Base-by-base conservation (phyloP, 2,888 invertebrate species). In the Tribolium freemani region DNA sequence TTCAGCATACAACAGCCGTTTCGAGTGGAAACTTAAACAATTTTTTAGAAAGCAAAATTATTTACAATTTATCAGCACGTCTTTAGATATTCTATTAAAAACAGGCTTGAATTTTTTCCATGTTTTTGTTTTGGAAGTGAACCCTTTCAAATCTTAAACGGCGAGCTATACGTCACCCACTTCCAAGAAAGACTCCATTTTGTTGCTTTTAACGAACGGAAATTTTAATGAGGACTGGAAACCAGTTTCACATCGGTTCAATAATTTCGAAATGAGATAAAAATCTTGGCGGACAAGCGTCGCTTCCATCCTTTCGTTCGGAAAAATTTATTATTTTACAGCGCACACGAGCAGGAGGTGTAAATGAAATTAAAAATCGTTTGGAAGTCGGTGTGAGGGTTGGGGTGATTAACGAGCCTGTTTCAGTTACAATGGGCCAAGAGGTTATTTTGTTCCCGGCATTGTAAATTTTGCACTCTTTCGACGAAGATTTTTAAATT, bases 401-500 rank as follows among this genome's bases (percentile, higher is more conserved):
- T 75, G 72, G 45, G 46, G 72, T 76, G 75, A 76, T 74, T 75
- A 75, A 76, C 72, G 75, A 70, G 64, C 60, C 31, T 20, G 56
- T 46, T 67, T 16, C 31, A 61, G 38, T 67, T 38, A 73, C 73
- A 76, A 75, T 70, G 58, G 72, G 63, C 30, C 58, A 73, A 54
- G 73, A 73, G 77, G 76, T 78, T 77, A 78, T 76, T 77, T 76
- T 74, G 76, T 75, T 76, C 72, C 71, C 58, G 64, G 50, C 66
- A 69, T 69, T 74, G 77, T 75, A 77, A 76, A 78, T 78, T 76
- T 69, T 71, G 71, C 69, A 71, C 71, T 69, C 50, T 73, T 67
- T 73, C 71, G 73, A 72, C 74, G 71, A 26, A 3, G 5, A 26
- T 26, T 26, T 26, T 26, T 26, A 26, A 26, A 26, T 26, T 26